These are phyloP conservation scores for Sula dactylatra DNA, from an alignment of 2,113 vertebrate species.

Conservation along the genomic window DNA sequence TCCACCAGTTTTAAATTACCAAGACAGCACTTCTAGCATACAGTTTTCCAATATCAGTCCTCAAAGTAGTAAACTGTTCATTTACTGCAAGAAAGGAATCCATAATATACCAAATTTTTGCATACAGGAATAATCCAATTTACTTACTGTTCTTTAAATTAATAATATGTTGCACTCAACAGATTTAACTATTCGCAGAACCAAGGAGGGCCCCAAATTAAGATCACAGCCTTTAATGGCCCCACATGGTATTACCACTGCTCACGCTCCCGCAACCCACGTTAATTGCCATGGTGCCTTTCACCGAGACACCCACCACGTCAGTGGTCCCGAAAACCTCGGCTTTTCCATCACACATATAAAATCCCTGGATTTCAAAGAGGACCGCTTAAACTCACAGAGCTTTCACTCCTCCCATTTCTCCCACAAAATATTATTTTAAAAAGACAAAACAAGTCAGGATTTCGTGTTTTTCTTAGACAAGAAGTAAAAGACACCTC, in stretches of 20 bases:
- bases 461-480: neutral
- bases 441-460: neutral
- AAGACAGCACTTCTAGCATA: neutral
- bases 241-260: neutral
- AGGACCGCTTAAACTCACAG: neutral
- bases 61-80: neutral
- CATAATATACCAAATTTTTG: neutral
- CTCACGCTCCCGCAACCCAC: fast-evolving
- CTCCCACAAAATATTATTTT: neutral
- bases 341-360: fast-evolving
- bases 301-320: neutral
- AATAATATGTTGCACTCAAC: neutral
- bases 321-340: neutral
- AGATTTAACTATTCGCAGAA: neutral
- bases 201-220: neutral
- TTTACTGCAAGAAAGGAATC: neutral
- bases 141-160: neutral
- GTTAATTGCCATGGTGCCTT: neutral
- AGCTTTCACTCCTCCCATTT: neutral
- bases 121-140: neutral
- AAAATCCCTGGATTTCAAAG: neutral
- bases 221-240: neutral
- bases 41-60: neutral
- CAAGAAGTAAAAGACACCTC: neutral
- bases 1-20: neutral